Conservation (phyloP, 2,888 invertebrate genomes). For the Amorpha juglandis region DNA sequence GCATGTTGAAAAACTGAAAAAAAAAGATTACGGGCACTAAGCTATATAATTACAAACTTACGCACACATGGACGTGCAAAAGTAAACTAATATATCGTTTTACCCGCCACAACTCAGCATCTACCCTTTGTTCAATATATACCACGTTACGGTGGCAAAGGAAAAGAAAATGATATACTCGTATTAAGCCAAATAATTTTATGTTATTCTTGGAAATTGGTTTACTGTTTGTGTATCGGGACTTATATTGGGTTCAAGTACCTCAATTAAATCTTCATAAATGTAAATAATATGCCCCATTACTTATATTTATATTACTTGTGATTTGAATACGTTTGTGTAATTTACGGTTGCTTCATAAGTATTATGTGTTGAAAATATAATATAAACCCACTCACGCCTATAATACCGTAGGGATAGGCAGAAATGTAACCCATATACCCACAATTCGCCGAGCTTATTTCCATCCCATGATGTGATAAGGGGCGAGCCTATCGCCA, state of each 20-base stretch:
- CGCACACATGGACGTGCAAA: no score
- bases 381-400: not conserved
- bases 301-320: conserved; percentile 13
- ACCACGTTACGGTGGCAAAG: conserved; percentile 46
- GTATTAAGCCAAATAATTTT: conserved; percentile 62
- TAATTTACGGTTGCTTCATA: not conserved
- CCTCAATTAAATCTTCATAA: conserved; percentile 36
- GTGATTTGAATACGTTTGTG: not conserved
- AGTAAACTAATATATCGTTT: not conserved
- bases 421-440: no score
- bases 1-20: no score
- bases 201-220: conserved; percentile 49
- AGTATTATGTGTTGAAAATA: not conserved
- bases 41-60: no score
- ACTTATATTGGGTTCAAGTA: conserved; percentile 39
- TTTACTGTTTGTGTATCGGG: conserved; percentile 45
- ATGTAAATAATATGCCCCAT: conserved; percentile 10
- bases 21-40: no score
- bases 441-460: not conserved
- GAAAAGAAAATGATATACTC: conserved; percentile 56
- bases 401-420: no score
- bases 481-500: not conserved
- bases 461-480: not conserved
- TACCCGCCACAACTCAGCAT: conserved; percentile 17
- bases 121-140: conserved; percentile 41